Percentiles rank a stretch among this genome's conserved stretches.
Conservation (phyloP, 1,140 invertebrate species). For the Drosophila baimaii region DNA sequence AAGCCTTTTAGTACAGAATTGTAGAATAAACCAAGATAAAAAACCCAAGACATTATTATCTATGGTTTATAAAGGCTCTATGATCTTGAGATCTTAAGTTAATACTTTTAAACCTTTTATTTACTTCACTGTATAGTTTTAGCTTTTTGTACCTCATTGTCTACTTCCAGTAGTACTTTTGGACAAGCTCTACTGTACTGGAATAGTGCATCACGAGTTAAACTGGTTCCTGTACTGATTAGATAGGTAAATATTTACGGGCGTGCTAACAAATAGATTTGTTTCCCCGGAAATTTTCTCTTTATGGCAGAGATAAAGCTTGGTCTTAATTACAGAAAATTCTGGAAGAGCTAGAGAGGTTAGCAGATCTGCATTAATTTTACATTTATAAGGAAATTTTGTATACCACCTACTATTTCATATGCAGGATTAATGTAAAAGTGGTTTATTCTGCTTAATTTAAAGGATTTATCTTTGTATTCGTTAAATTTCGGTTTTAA, state of each 20-base stretch:
- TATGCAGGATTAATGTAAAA: no score
- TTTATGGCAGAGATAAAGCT: slow-evolving; percentile 24
- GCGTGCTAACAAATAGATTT: slow-evolving; percentile 31
- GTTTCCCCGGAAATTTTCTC: slow-evolving; percentile 10
- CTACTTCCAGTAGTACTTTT: neutral
- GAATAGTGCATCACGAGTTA: slow-evolving; percentile 27
- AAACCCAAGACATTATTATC: no score
- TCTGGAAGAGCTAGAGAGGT: neutral
- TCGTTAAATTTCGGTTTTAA: neutral
- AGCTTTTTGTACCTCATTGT: neutral
- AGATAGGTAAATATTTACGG: slow-evolving; percentile 42
- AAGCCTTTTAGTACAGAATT: neutral
- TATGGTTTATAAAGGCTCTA: no score
- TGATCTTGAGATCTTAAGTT: no score
- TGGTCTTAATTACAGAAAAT: neutral
- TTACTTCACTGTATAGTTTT: no score
- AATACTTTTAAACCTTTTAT: no score
- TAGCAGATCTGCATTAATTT: neutral
- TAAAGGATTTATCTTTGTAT: no score
- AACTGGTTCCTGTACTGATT: slow-evolving; percentile 35
- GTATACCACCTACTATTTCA: no score
- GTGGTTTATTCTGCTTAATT: no score
- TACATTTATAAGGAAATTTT: neutral
- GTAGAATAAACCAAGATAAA: no score
- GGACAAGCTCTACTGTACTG: slow-evolving; percentile 14